phyloP scores from a whole-genome alignment of 2,113 vertebrate genomes.

The Danionella cerebrum region DNA sequence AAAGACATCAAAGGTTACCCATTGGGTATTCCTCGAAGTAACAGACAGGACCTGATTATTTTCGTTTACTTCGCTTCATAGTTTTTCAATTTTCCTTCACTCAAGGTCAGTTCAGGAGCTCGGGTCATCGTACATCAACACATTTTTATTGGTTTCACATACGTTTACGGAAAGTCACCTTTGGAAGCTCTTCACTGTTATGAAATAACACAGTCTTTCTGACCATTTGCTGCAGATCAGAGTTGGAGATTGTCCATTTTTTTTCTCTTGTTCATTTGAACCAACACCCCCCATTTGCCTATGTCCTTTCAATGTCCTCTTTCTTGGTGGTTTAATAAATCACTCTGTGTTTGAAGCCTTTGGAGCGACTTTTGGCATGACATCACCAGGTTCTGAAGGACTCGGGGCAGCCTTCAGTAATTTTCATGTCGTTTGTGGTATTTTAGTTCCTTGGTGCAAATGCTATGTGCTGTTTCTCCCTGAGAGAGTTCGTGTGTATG shows the following conservation, averaged over 20 bases:
- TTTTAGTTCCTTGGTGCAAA: constrained; percentile 21
- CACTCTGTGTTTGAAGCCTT: constrained; percentile 20
- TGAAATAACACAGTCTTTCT: too few species aligned
- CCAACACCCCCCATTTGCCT: background rate
- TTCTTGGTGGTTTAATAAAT: constrained; percentile 38
- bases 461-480: background rate
- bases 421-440: constrained; percentile 30
- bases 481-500: constrained; percentile 15
- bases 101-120: constrained; percentile 1
- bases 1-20: constrained; percentile 20
- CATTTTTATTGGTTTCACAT: too few species aligned
- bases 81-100: background rate
- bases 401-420: constrained; percentile 12
- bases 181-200: background rate
- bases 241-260: background rate
- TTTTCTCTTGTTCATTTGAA: background rate
- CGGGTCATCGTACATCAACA: background rate
- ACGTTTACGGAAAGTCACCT: background rate
- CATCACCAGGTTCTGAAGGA: constrained; percentile 7
- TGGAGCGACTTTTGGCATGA: constrained; percentile 6
- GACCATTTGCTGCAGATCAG: background rate
- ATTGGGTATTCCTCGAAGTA: constrained; percentile 16
- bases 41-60: background rate
- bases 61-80: constrained; percentile 10
- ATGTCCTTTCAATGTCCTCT: constrained; percentile 22